A percentile compares a stretch with the other conserved stretches of the same genome.
Evolutionary conservation across 1,140 invertebrate genomes (phyloP).

Genomic region (Trialeurodes vaporariorum): DNA sequence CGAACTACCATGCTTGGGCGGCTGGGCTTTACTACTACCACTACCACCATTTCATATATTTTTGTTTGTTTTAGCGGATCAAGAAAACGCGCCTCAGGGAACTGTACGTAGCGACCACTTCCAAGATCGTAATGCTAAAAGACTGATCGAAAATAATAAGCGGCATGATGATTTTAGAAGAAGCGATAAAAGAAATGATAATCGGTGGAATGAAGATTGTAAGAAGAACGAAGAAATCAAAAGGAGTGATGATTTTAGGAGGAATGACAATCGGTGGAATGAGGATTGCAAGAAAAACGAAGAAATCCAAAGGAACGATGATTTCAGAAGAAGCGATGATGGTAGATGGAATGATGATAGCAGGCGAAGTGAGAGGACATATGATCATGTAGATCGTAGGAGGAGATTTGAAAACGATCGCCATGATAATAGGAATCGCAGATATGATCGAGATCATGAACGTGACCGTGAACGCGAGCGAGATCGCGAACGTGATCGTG

Average conservation of each 20-base stretch:
- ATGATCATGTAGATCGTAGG: constrained; percentile 1
- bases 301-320: background rate
- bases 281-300: background rate
- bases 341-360: background rate
- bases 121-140: constrained; percentile 3
- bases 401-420: background rate
- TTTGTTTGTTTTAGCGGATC: too few species aligned
- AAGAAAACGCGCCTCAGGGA: too few species aligned
- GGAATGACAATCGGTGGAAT: background rate
- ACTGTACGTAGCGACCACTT: too few species aligned
- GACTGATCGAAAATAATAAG: background rate
- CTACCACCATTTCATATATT: too few species aligned
- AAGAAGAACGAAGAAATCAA: constrained; percentile 22
- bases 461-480: too few species aligned
- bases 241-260: background rate
- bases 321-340: background rate
- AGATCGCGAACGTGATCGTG: too few species aligned
- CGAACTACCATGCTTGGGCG: too few species aligned
- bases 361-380: background rate
- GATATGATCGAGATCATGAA: background rate
- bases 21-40: too few species aligned
- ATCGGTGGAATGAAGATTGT: constrained; percentile 28
- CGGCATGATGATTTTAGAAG: constrained; percentile 23
- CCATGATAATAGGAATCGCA: background rate
- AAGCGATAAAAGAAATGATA: constrained; percentile 32